Evolutionary conservation across 2,888 invertebrate species (phyloP), one percentile per base, ranked within the genome.

Genomic region (Chromoteleia sp.): DNA sequence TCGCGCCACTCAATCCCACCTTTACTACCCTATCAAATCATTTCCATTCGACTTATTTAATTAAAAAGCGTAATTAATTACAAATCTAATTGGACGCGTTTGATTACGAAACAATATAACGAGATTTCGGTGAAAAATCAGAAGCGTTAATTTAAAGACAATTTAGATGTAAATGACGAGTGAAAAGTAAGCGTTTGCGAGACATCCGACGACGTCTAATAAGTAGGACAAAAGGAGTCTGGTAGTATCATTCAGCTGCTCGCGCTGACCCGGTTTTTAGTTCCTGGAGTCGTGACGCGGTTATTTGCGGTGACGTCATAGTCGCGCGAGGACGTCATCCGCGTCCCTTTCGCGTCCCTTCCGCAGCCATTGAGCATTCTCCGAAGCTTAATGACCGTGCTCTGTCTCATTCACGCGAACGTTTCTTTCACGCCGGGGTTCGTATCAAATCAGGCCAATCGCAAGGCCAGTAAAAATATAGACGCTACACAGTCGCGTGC

Each of bases 361-460:
- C 85, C 87, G 88, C 85, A 81, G 86, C 88, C 89, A 89, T 89
- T 89, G 85, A 89, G 85, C 83, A 86, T 83, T 85, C 85, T 63
- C 82, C 75, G 83, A 85, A 87, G 87, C 87, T 89, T 89, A 90
- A 89, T 89, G 88, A 87, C 85, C 86, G 86, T 84, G 84, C 84
- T 85, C 85, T 86, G 83, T 85, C 86, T 86, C 89, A 88, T 89
- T 88, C 88, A 88, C 86, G 88, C 85, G 86, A 86, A 85, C 84
- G 85, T 85, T 86, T 83, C 85, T 84, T 83, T 83, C 81, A 79
- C 61, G 21, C 39, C 54, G 43, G 41, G 21, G 15, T 45, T 73
- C 41, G 65, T 52, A 67, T 73, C 52, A 33, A 71, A 78, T 63
- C 63, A 71, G 77, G 65, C 58, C 77, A 78, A 71, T 65, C 63